These are phyloP conservation scores for Bombyx huttoni DNA, from an alignment of 2,888 invertebrate genomes.

Conservation along the genomic window DNA sequence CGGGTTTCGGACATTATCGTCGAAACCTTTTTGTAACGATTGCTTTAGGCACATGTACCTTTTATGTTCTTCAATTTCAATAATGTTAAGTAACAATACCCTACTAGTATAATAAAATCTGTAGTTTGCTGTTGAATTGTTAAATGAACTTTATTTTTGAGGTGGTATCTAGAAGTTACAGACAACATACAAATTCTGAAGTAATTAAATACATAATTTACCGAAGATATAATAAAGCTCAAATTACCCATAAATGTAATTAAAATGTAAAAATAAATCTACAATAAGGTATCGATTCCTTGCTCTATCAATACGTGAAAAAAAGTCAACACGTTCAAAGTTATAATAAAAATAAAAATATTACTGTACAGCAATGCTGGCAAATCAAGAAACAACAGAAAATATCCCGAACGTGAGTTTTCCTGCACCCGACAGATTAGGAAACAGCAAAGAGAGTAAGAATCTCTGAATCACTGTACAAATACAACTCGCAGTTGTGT, in stretches of 20 bases:
- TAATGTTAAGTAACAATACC: neutral
- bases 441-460: conserved; percentile 51
- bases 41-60: neutral
- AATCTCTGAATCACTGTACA: conserved; percentile 41
- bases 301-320: neutral
- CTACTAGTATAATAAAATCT: neutral
- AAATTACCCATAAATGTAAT: too few species aligned
- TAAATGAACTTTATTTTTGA: too few species aligned
- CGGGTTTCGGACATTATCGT: conserved; percentile 16
- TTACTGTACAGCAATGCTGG: conserved; percentile 8
- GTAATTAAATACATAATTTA: too few species aligned
- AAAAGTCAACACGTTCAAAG: neutral
- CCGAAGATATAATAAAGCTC: too few species aligned
- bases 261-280: too few species aligned
- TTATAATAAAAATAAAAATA: neutral
- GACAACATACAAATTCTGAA: too few species aligned
- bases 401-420: conserved; percentile 50
- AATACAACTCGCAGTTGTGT: conserved; percentile 51
- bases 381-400: conserved; percentile 57
- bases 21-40: conserved; percentile 12
- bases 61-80: neutral
- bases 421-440: conserved; percentile 50
- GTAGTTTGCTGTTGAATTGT: neutral
- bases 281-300: too few species aligned
- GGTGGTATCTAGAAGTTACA: too few species aligned